These are phyloP conservation scores for Tenthredo livida DNA, from an alignment of 2,888 invertebrate genomes.

Conservation along the genomic window DNA sequence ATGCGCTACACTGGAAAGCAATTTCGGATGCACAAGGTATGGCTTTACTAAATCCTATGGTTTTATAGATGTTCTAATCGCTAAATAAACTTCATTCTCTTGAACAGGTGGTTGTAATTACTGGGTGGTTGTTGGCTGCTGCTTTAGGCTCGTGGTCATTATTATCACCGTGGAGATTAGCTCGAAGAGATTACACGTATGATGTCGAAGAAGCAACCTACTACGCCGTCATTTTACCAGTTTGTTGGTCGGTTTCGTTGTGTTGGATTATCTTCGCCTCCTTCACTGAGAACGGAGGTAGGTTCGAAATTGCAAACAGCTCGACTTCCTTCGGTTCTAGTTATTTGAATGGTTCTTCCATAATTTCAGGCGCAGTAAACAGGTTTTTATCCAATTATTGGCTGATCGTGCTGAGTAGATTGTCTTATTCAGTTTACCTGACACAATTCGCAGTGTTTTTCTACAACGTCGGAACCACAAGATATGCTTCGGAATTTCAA, in stretches of 20 bases:
- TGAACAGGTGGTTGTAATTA: slow-evolving; percentile 78
- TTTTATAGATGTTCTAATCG: neutral
- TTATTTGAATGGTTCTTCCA: neutral
- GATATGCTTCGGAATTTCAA: slow-evolving; percentile 82
- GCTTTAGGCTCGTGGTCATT: slow-evolving; percentile 80
- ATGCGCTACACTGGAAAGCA: slow-evolving; percentile 78
- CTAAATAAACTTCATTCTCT: slow-evolving; percentile 2
- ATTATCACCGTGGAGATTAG: slow-evolving; percentile 82
- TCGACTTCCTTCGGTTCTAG: neutral
- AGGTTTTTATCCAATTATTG: slow-evolving; percentile 80
- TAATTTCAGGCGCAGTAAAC: slow-evolving; percentile 79
- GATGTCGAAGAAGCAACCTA: slow-evolving; percentile 82
- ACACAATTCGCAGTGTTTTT: slow-evolving; percentile 85
- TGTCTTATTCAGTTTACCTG: slow-evolving; percentile 85
- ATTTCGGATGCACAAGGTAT: slow-evolving; percentile 75
- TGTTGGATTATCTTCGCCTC: slow-evolving; percentile 85
- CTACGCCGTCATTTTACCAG: slow-evolving; percentile 84
- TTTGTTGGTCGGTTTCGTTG: slow-evolving; percentile 82
- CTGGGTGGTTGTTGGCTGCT: slow-evolving; percentile 81
- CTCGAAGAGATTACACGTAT: slow-evolving; percentile 82
- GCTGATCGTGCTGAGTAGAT: slow-evolving; percentile 82
- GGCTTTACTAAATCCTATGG: neutral
- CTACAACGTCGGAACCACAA: slow-evolving; percentile 83
- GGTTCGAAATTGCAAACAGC: neutral
- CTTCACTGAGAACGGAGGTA: slow-evolving; percentile 81